phyloP scores from a whole-genome alignment of 2,888 invertebrate species.

The Ypsolopha scabrella region DNA sequence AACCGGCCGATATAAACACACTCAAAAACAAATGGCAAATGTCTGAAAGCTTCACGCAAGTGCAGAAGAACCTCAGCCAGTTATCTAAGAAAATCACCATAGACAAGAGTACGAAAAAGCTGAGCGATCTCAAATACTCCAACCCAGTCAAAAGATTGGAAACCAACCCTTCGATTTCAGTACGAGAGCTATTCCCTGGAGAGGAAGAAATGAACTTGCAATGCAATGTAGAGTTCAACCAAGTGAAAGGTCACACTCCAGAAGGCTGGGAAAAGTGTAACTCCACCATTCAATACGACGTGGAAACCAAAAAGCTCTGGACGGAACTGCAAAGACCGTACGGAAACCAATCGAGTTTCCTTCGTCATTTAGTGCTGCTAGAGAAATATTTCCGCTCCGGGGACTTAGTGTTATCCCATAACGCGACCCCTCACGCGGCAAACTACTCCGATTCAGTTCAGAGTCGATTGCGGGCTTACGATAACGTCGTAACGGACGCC shows the following conservation, averaged over 20 bases:
- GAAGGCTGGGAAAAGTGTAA: slow-evolving; percentile 89
- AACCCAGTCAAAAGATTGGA: slow-evolving; percentile 77
- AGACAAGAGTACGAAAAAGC: slow-evolving; percentile 53
- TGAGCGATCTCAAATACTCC: slow-evolving; percentile 51
- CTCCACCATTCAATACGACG: slow-evolving; percentile 83
- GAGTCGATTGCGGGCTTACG: slow-evolving; percentile 82
- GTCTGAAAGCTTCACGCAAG: slow-evolving; percentile 62
- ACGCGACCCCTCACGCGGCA: slow-evolving; percentile 79
- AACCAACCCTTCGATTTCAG: slow-evolving; percentile 85
- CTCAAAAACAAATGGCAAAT: slow-evolving; percentile 66
- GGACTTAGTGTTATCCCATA: slow-evolving; percentile 79
- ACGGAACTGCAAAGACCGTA: slow-evolving; percentile 87
- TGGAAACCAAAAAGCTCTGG: slow-evolving; percentile 85
- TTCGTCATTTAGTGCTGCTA: slow-evolving; percentile 82
- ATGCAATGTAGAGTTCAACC: slow-evolving; percentile 80
- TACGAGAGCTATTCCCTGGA: slow-evolving; percentile 83
- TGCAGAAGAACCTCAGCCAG: slow-evolving; percentile 60
- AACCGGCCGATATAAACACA: slow-evolving; percentile 53
- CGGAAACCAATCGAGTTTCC: slow-evolving; percentile 88
- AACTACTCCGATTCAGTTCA: slow-evolving; percentile 86
- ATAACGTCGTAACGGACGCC: slow-evolving; percentile 62
- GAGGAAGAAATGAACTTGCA: slow-evolving; percentile 85
- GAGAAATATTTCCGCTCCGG: slow-evolving; percentile 89
- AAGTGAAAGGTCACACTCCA: slow-evolving; percentile 78
- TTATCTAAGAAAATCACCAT: slow-evolving; percentile 48